Evolutionary conservation across 2,888 invertebrate genomes (phyloP).

Genomic region (Malachius bipustulatus): DNA sequence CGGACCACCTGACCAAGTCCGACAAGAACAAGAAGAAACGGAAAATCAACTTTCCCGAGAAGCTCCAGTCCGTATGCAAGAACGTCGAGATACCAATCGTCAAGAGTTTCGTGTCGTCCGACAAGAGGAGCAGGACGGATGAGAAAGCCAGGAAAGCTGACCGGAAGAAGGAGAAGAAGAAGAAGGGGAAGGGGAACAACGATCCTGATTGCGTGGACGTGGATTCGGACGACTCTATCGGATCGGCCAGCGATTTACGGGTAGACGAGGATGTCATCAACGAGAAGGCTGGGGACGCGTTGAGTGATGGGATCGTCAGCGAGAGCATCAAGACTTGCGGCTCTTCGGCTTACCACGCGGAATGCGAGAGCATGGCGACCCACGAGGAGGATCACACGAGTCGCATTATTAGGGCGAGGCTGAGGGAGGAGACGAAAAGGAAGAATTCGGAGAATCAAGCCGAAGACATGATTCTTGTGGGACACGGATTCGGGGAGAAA

Average conservation of each 20-base stretch:
- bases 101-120: conserved; percentile 40
- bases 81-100: conserved; percentile 39
- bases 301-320: conserved; percentile 43
- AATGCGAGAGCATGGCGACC: conserved; percentile 57
- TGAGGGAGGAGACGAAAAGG: conserved; percentile 37
- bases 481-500: conserved; percentile 64
- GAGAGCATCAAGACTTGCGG: conserved; percentile 55
- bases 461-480: conserved; percentile 51
- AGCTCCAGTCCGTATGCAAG: conserved; percentile 42
- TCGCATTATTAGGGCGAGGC: conserved; percentile 39
- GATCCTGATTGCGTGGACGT: conserved; percentile 30
- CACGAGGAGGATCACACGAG: conserved; percentile 46
- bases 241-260: conserved; percentile 58
- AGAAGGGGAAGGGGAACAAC: conserved; percentile 24
- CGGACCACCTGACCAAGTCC: conserved; percentile 33
- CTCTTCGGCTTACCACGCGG: conserved; percentile 59
- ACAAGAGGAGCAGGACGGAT: conserved; percentile 32
- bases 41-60: conserved; percentile 41
- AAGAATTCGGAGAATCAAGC: conserved; percentile 22
- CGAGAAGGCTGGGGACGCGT: conserved; percentile 35
- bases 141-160: conserved; percentile 25
- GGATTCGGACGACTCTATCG: conserved; percentile 56
- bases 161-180: conserved; percentile 26
- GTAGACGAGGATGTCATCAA: conserved; percentile 42
- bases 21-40: conserved; percentile 31